A percentile compares a stretch with the other conserved stretches of the same genome.
Conservation (phyloP, 2,113 vertebrate species). For the Acanthochromis polyacanthus region DNA sequence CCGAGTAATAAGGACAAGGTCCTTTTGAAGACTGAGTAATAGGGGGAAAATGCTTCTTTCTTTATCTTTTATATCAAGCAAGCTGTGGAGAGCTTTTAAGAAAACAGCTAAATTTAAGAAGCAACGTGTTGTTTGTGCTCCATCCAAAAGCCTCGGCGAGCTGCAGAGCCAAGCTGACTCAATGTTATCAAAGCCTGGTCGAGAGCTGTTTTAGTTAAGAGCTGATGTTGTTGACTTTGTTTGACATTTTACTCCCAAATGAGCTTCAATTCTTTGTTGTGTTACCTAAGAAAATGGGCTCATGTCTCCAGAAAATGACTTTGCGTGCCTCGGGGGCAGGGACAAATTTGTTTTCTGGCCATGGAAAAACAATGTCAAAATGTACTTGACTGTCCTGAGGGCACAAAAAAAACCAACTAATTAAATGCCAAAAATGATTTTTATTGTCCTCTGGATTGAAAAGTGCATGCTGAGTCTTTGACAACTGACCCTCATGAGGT, state of each 20-base stretch:
- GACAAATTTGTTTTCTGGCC: constrained; percentile 46
- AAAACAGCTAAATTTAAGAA: constrained; percentile 37
- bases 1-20: constrained; percentile 16
- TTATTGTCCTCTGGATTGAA: constrained; percentile 38
- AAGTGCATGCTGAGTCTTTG: constrained; percentile 7
- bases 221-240: constrained; percentile 57
- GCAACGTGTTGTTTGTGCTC: constrained; percentile 35
- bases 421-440: constrained; percentile 49
- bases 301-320: constrained; percentile 58
- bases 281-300: constrained; percentile 50
- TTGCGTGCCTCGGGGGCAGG: constrained; percentile 27
- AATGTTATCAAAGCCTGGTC: constrained; percentile 36
- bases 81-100: constrained; percentile 36
- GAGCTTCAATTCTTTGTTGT: constrained; percentile 54
- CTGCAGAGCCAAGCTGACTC: constrained; percentile 36
- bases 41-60: neutral
- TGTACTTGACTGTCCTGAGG: constrained; percentile 23
- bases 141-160: constrained; percentile 24
- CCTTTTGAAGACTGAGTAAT: constrained; percentile 9
- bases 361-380: constrained; percentile 44
- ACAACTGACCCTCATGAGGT: constrained; percentile 26
- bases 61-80: constrained; percentile 25
- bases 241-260: constrained; percentile 66
- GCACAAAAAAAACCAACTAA: constrained; percentile 14
- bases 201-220: constrained; percentile 49